Base-by-base conservation (phyloP, 2,113 vertebrate species). In the Gallinago undulata region DNA sequence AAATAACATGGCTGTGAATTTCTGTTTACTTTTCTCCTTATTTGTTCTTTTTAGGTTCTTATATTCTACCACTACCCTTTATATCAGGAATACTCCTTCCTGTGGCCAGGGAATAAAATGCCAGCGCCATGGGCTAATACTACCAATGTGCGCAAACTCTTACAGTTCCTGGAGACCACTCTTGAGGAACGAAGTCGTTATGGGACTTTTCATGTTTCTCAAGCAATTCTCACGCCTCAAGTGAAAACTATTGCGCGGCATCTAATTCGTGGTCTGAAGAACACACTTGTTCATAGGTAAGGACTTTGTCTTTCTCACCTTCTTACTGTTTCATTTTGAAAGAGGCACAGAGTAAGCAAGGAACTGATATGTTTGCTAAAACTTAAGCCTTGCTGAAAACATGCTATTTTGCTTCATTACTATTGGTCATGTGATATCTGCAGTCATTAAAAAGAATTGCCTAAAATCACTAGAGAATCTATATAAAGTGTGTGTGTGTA, bases 41-140 rank as follows among this genome's bases (percentile, higher is more conserved):
- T 45, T 53, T 81, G 51, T 76, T 82, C 8, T 90, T 56, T 59
- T 72, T 96, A 99, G 99, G 99, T 99, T 48, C 98, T 99, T 9
- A 98, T 99, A 95, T 99, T 99, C 95, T 99, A 99, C 95, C 99
- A 99, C 97, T 99, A 99, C 90, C 96, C 98, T 19, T 96, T 98
- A 74, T 98, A 96, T 63, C 92, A 97, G 87, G 94, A 97, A 31
- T 98, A 98, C 77, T 84, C 98, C 9, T 98, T 98, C 90, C 96
- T 99, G 83, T 99, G 99, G 99, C 98, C 99, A 4, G 99, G 99
- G 50, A 98, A 97, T 97, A 99, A 99, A 97, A 99, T 99, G 85
- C 99, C 99, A 2, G 99, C 99, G 8, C 99, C 99, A 1, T 99
- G 99, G 99, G 99, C 99, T 35, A 99, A 99, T 89, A 99, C 99